Conservation (phyloP, 2,797 vertebrate species). For the Halcyon chelicuti region DNA sequence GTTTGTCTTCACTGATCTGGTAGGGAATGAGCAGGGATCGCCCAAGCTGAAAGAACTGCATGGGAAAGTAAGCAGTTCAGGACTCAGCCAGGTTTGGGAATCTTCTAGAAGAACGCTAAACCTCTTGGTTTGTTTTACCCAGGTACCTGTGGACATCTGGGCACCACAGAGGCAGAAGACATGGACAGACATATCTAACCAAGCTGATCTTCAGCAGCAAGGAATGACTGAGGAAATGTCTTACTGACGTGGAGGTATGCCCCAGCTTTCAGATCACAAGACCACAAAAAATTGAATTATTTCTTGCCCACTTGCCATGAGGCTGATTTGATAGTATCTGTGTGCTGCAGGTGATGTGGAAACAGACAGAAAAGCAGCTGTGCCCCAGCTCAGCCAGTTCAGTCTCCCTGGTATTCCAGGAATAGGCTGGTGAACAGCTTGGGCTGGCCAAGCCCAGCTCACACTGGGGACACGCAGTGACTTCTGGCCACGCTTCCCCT, state of each 20-base stretch:
- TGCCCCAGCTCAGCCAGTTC: not conserved
- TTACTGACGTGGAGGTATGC: not conserved
- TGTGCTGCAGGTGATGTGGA: not conserved
- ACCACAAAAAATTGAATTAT: not conserved
- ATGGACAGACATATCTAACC: fast-evolving
- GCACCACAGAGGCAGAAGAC: not conserved
- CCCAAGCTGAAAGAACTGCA: not conserved
- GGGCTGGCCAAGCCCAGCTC: not conserved
- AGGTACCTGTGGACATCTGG: not conserved
- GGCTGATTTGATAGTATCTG: not conserved
- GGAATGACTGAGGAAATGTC: not conserved
- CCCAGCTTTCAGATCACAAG: not conserved
- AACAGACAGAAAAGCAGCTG: not conserved
- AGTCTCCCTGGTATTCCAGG: not conserved
- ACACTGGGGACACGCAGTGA: fast-evolving
- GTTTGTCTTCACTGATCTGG: not conserved
- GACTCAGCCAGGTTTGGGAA: not conserved
- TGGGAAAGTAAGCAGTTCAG: not conserved
- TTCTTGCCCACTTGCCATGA: not conserved
- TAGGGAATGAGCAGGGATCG: not conserved
- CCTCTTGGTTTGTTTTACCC: not conserved
- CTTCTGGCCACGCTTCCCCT: not conserved
- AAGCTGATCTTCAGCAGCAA: not conserved
- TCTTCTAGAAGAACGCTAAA: not conserved
- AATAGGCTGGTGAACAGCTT: not conserved